Evolutionary conservation across 2,888 invertebrate genomes (phyloP), one percentile per base, ranked within the genome.

Genomic region (Ochropleura plecta): DNA sequence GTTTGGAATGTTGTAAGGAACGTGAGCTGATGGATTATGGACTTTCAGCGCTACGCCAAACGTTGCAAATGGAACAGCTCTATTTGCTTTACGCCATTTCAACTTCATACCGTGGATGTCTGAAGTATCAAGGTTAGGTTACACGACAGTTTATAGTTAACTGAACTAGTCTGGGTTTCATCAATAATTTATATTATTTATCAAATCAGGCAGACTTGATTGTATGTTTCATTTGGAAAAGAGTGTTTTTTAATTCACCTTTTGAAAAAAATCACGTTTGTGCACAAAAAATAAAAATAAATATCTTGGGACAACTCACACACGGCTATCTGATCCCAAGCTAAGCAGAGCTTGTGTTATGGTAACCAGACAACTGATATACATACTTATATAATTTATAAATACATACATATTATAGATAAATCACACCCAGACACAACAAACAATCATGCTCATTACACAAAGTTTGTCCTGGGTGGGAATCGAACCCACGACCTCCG

Each of bases 161-260:
- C 8, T 9, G 14, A 73, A 49, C 44, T 30, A 30, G 42, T 3
- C 9, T 16, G 42, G 14, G 30, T 30, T 44, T 6, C 12, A 57
- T 10, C 30, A 44, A 4, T 44, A 14, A n/a, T 20, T 7, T 3
- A 2, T 72, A 18, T 18, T 48, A 0, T 20, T 55, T 20, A 20
- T 46, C 14, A 48, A 14, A 20, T 20, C 7, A 73, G n/a, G 44
- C 16, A 40, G n/a, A 53, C 30, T 30, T 5, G 40, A 55, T 30
- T 30, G 30, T 46, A 72, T 46, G 40, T 46, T 55, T 72, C 48
- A 42, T 73, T 72, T 57, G n/a, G 3, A 30, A 18, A 53, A 8
- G 3, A 4, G 5, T 12, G 44, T 20, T 68, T 68, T 51, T 30
- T 46, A 46, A 30, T 62, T n/a, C 14, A 14, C 0, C 0, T 20